Percentiles rank a stretch among this genome's conserved stretches.
Conservation (phyloP, 2,797 vertebrate genomes). For the Semotilus atromaculatus region DNA sequence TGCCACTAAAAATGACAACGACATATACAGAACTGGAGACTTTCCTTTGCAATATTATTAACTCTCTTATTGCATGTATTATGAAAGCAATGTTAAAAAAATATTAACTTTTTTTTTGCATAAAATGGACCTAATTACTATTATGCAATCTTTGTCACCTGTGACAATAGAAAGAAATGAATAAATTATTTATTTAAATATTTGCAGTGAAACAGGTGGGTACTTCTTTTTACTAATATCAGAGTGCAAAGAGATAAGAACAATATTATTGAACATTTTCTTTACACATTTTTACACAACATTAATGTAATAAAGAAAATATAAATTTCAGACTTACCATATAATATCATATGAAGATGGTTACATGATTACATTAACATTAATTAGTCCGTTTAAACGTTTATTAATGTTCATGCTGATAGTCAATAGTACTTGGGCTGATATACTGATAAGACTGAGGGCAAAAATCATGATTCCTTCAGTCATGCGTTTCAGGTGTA, state of each 20-base stretch:
- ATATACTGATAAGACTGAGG: neutral
- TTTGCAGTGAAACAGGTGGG: neutral
- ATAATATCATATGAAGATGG: neutral
- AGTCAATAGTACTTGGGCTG: neutral
- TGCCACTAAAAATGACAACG: neutral
- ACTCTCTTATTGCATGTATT: neutral
- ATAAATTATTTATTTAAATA: neutral
- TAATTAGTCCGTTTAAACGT: neutral
- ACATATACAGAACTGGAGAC: neutral
- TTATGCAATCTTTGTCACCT: neutral
- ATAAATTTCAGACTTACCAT: neutral
- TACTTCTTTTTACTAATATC: neutral
- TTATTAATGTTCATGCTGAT: neutral
- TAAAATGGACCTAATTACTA: neutral
- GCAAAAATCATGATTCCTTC: neutral
- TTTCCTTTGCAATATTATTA: neutral
- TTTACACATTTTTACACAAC: neutral
- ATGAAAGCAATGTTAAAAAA: neutral
- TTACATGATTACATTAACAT: neutral
- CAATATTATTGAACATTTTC: neutral
- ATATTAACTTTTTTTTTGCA: neutral
- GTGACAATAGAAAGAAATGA: neutral
- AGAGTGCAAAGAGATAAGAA: neutral
- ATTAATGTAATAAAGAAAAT: neutral
- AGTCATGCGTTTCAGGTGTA: conserved; percentile 7